A percentile compares a stretch with the other conserved stretches of the same genome.
phyloP scores from a whole-genome alignment of 2,113 vertebrate genomes.

The Ceyx melanurus region DNA sequence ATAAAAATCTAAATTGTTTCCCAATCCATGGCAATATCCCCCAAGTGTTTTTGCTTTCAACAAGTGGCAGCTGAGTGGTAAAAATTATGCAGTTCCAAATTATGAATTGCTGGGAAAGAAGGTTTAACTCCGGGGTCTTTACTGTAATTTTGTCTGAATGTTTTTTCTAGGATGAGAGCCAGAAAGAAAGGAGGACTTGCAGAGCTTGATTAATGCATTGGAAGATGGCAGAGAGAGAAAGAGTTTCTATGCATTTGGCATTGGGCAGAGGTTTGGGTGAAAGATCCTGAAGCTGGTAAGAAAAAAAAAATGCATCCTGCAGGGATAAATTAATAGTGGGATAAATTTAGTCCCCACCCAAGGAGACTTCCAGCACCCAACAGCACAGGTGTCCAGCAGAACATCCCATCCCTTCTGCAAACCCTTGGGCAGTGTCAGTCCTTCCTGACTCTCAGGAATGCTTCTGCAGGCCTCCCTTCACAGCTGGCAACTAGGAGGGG shows the following conservation, averaged over 20 bases:
- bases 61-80: not conserved
- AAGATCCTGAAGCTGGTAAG: not conserved
- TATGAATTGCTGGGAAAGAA: conserved; percentile 2
- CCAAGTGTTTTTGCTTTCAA: not conserved
- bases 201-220: not conserved
- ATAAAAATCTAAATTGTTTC: not conserved
- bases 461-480: not conserved
- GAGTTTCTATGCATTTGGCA: not conserved
- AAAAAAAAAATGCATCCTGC: not conserved
- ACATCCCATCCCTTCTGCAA: not conserved
- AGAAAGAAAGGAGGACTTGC: not conserved
- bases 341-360: not conserved
- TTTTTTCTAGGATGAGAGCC: not conserved
- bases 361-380: not conserved
- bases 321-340: not conserved
- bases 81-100: not conserved
- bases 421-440: not conserved
- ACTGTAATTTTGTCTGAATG: not conserved
- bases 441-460: not conserved
- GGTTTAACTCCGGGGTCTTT: not conserved
- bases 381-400: not conserved
- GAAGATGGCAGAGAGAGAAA: not conserved
- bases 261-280: not conserved
- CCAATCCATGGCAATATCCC: not conserved
- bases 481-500: not conserved